Percentiles rank a stretch among this genome's conserved stretches.
Conservation (phyloP, 2,113 vertebrate genomes). For the Trichomycterus rosablanca region DNA sequence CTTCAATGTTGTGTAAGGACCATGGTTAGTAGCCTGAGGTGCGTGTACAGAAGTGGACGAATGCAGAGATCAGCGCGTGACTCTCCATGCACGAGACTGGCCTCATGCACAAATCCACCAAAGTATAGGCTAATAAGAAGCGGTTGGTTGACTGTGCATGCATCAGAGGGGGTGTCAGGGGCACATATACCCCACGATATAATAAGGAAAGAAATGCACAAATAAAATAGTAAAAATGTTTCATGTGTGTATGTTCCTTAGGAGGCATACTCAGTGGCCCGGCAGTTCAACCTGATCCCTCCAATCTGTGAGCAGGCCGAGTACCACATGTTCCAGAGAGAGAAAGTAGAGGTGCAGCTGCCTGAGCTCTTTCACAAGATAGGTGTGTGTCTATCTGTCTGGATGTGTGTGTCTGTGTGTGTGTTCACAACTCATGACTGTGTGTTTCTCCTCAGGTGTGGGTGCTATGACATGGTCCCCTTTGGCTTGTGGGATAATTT, state of each 20-base stretch:
- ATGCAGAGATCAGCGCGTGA: too few relatives aligned
- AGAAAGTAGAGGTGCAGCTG: slow-evolving; percentile 89
- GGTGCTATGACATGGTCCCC: slow-evolving; percentile 93
- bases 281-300: slow-evolving; percentile 87
- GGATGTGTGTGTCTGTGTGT: not conserved
- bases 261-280: slow-evolving; percentile 85
- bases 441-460: slow-evolving; percentile 64
- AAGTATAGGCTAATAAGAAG: too few relatives aligned
- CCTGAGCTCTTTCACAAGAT: slow-evolving; percentile 90
- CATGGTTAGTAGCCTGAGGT: too few relatives aligned
- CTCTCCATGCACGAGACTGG: too few relatives aligned
- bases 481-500: slow-evolving; percentile 85
- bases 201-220: too few relatives aligned
- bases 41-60: too few relatives aligned
- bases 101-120: too few relatives aligned
- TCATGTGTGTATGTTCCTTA: slow-evolving; percentile 43
- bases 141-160: too few relatives aligned
- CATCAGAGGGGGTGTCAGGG: too few relatives aligned
- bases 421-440: not conserved
- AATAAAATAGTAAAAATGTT: not conserved
- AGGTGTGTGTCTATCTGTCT: slow-evolving; percentile 56
- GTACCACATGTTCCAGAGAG: slow-evolving; percentile 93
- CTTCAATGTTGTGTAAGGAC: too few relatives aligned
- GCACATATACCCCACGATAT: too few relatives aligned
- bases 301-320: slow-evolving; percentile 89